These are phyloP conservation scores for Neoscelio sp. DNA, from an alignment of 2,888 invertebrate species.

Conservation along the genomic window DNA sequence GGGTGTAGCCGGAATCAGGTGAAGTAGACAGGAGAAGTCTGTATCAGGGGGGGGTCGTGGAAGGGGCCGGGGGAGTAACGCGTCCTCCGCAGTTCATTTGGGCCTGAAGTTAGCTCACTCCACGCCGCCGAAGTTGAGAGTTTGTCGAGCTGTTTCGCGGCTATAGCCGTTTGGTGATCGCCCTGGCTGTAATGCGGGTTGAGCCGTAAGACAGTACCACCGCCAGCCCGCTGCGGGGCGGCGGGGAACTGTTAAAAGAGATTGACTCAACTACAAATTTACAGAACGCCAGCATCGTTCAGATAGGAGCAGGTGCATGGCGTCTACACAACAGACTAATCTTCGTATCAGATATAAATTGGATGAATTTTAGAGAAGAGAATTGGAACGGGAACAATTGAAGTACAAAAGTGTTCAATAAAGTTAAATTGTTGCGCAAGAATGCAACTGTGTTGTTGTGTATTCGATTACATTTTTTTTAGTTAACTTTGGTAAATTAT, in stretches of 20 bases:
- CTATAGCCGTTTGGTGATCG: conserved; percentile 74
- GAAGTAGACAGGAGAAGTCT: conserved; percentile 45
- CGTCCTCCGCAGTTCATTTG: conserved; percentile 70
- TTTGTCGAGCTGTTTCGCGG: conserved; percentile 69
- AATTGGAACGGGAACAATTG: conserved; percentile 16
- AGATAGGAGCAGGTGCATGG: conserved; percentile 41
- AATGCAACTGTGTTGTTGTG: conserved; percentile 12
- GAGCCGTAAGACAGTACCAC: conserved; percentile 67
- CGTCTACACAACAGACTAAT: conserved; percentile 32
- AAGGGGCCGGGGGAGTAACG: conserved; percentile 68
- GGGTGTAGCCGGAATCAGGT: conserved; percentile 5
- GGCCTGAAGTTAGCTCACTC: conserved; percentile 71
- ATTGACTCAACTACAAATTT: conserved; percentile 73
- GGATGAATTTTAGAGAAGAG: conserved; percentile 27
- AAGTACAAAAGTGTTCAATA: conserved; percentile 1
- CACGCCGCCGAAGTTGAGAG: conserved; percentile 72
- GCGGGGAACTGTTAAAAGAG: conserved; percentile 72
- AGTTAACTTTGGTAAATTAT: no score
- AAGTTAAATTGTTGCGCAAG: conserved; percentile 18
- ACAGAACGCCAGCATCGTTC: conserved; percentile 42
- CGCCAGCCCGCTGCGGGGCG: no score
- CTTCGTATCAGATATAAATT: conserved; percentile 37
- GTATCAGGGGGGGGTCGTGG: conserved; percentile 26
- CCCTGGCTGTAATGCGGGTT: conserved; percentile 74
- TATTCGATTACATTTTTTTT: no score